Evolutionary conservation across 2,797 vertebrate genomes (phyloP).

Genomic region (Parambassis ranga): DNA sequence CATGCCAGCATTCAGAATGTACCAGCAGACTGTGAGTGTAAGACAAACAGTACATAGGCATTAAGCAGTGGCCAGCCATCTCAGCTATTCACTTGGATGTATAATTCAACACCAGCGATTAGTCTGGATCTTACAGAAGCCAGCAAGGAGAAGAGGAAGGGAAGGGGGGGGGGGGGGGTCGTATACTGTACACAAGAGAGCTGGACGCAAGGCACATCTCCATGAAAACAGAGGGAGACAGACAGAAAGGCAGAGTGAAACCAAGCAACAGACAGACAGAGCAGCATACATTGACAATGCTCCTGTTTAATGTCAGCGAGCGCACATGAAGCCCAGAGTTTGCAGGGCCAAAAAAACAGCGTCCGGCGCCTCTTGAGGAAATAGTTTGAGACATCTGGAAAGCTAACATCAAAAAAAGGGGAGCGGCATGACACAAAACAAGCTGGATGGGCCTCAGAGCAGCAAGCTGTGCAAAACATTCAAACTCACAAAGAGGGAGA

Average conservation of each 20-base stretch:
- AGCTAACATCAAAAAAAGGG: constrained; percentile 75
- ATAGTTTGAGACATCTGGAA: constrained; percentile 76
- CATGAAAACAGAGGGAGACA: constrained; percentile 55
- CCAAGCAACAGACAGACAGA: constrained; percentile 63
- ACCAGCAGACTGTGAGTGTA: constrained; percentile 60
- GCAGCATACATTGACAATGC: constrained; percentile 53
- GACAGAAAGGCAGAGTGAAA: constrained; percentile 54
- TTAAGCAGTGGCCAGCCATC: constrained; percentile 71
- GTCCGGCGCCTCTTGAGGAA: constrained; percentile 70
- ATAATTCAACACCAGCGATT: constrained; percentile 86
- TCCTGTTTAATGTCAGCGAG: constrained; percentile 77
- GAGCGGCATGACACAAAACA: constrained; percentile 77
- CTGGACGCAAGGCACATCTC: constrained; percentile 62
- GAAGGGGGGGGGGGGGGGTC: constrained; percentile 16
- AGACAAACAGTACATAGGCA: constrained; percentile 76
- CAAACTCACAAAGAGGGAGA: constrained; percentile 66
- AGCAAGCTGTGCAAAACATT: constrained; percentile 72
- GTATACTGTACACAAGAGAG: constrained; percentile 70
- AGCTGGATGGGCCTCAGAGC: constrained; percentile 74
- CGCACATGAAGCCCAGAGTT: constrained; percentile 65
- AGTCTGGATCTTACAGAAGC: constrained; percentile 75
- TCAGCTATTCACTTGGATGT: constrained; percentile 85
- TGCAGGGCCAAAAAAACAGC: constrained; percentile 52
- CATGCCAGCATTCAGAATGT: constrained; percentile 49
- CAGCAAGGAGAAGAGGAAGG: constrained; percentile 25